phyloP scores from a whole-genome alignment of 2,888 invertebrate species.

The Orchesellides sinensis region DNA sequence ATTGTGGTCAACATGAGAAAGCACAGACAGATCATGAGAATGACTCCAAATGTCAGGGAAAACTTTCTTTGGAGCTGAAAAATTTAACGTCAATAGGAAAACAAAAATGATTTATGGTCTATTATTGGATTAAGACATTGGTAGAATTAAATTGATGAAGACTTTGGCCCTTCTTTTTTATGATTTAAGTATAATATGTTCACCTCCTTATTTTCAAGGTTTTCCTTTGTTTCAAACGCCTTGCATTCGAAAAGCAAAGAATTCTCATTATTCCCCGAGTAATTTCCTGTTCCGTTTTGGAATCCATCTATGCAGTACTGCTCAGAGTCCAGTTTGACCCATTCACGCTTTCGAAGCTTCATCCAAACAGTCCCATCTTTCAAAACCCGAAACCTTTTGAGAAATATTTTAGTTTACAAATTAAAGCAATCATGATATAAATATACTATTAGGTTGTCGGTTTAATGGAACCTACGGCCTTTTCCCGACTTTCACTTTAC shows the following conservation, averaged over 20 bases:
- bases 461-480: slow-evolving; percentile 29
- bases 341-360: slow-evolving; percentile 40
- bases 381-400: slow-evolving; percentile 48
- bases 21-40: slow-evolving; percentile 23
- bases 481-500: slow-evolving; percentile 2
- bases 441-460: no score
- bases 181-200: neutral
- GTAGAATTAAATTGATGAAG: neutral
- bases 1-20: slow-evolving; percentile 57
- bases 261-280: slow-evolving; percentile 24
- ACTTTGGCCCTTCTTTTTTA: neutral
- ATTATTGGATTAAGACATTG: neutral
- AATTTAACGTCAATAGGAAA: slow-evolving; percentile 4
- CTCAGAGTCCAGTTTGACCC: slow-evolving; percentile 29
- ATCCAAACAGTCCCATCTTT: slow-evolving; percentile 48
- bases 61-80: slow-evolving; percentile 29
- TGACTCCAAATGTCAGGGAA: slow-evolving; percentile 28
- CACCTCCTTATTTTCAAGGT: neutral
- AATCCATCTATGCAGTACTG: slow-evolving; percentile 61
- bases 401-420: neutral
- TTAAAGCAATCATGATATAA: no score
- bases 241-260: slow-evolving; percentile 55
- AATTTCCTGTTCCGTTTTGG: slow-evolving; percentile 41
- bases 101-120: neutral
- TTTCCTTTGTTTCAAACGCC: neutral